These are phyloP conservation scores for Chymomyza caudatula DNA, from an alignment of 2,888 invertebrate species.

Conservation along the genomic window DNA sequence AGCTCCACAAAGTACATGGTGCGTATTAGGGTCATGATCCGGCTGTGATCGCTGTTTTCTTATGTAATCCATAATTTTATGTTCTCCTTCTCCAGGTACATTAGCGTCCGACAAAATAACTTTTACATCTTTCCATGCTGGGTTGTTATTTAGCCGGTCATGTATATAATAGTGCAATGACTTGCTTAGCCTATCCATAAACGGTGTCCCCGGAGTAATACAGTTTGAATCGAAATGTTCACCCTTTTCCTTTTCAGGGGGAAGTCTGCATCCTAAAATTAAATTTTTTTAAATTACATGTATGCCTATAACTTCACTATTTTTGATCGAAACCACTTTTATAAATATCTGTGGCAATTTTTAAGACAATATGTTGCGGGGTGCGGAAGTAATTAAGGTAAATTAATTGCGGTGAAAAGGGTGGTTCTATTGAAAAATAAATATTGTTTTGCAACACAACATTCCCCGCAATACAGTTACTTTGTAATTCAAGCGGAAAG, in stretches of 20 bases:
- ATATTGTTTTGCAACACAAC: too few species aligned
- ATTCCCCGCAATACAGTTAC: too few species aligned
- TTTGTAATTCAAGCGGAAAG: too few species aligned
- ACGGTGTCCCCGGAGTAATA: slow-evolving; percentile 99
- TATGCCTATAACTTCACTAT: too few species aligned
- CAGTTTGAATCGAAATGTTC: slow-evolving; percentile 99
- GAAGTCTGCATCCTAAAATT: slow-evolving; percentile 82
- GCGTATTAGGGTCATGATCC: slow-evolving; percentile 98
- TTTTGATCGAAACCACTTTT: too few species aligned
- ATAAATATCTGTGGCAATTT: too few species aligned
- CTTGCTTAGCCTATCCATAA: slow-evolving; percentile 93
- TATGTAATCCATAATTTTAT: slow-evolving; percentile 99
- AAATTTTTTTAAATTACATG: not conserved
- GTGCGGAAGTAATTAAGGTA: too few species aligned
- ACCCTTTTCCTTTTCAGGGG: slow-evolving; percentile 92
- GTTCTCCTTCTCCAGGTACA: slow-evolving; percentile 98
- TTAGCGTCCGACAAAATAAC: slow-evolving; percentile 99
- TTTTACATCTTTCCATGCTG: slow-evolving; percentile 96
- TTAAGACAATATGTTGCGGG: too few species aligned
- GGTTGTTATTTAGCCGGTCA: slow-evolving; percentile 87
- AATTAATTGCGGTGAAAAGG: too few species aligned
- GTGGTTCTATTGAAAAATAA: too few species aligned
- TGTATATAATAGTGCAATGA: slow-evolving; percentile 82
- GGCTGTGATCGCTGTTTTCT: slow-evolving; percentile 96
- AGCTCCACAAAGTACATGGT: slow-evolving; percentile 98